phyloP scores from a whole-genome alignment of 2,113 vertebrate genomes.

The Fulmarus glacialis region DNA sequence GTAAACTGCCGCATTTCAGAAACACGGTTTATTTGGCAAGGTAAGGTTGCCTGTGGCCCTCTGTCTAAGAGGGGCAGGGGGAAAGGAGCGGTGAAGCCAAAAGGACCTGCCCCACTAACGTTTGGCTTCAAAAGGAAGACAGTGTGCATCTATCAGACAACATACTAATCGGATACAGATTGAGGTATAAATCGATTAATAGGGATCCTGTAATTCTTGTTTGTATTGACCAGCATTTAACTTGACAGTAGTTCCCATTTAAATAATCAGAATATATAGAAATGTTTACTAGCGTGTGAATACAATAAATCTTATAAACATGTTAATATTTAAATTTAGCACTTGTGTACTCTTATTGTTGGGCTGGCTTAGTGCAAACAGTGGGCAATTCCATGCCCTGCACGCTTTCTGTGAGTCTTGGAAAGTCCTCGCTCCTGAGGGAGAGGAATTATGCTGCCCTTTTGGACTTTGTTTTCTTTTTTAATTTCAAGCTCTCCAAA shows the following conservation, averaged over 20 bases:
- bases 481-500: conserved; percentile 45
- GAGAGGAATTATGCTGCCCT: background rate
- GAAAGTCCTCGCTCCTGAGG: background rate
- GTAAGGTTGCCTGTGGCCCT: background rate
- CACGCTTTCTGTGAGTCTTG: background rate
- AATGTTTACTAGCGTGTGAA: background rate
- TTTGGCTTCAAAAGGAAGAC: background rate
- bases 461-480: conserved; percentile 34
- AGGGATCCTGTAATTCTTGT: background rate
- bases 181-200: background rate
- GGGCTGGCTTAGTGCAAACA: background rate
- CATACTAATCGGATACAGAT: background rate
- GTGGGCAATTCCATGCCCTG: background rate
- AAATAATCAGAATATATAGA: background rate
- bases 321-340: background rate
- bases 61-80: background rate
- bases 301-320: background rate
- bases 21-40: background rate
- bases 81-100: background rate
- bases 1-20: background rate
- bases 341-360: background rate
- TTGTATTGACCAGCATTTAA: background rate
- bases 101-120: background rate
- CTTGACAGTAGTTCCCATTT: background rate
- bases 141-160: background rate